Evolutionary conservation across 2,113 vertebrate species (phyloP), one percentile per base, ranked within the genome.

Genomic region (Dolichotis patagonum): DNA sequence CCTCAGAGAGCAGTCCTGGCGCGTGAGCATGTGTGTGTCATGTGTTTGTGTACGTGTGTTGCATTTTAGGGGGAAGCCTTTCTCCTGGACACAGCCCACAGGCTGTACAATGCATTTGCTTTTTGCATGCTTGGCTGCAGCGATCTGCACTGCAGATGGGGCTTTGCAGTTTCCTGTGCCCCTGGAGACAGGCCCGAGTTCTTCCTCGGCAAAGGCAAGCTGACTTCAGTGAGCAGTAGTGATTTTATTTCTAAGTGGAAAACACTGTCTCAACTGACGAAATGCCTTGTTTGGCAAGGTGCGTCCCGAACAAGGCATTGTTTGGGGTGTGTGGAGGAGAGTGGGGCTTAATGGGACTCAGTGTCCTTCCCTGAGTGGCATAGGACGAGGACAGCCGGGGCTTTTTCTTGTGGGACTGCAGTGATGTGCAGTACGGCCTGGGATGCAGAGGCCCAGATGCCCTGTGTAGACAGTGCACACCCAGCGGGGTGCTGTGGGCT

Each of bases 291-390:
- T 19, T 52, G 67, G 73, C 26, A 14, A 1, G 2, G 13, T 22
- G 16, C 14, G 0, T 17, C 30, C 52, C 41, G 52, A 38, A 0
- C 1, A 10, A 52, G 63, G 73, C 60, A 1, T 22, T 38, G 1
- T 0, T n/a, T 6, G 2, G 10, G 6, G 20, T 41, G 13, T 28
- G 13, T 7, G 19, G 5, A 28, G n/a, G 24, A 6, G 43, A n/a
- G 0, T 1, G 0, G 35, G 0, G 20, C 11, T 13, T 35, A 28
- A 1, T 0, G 24, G 1, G 41, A 26, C 20, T 63, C 17, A 0
- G 3, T 1, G 46, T 19, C 78, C 49, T 1, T 38, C 17, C 78
- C 49, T 54, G 0, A 28, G 85, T 32, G 41, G 4, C 0, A 0
- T 8, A 10, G 58, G 49, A 4, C 17, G 14, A 22, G 41, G n/a